phyloP scores from a whole-genome alignment of 2,797 vertebrate genomes.

The Pseudochaenichthys georgianus region DNA sequence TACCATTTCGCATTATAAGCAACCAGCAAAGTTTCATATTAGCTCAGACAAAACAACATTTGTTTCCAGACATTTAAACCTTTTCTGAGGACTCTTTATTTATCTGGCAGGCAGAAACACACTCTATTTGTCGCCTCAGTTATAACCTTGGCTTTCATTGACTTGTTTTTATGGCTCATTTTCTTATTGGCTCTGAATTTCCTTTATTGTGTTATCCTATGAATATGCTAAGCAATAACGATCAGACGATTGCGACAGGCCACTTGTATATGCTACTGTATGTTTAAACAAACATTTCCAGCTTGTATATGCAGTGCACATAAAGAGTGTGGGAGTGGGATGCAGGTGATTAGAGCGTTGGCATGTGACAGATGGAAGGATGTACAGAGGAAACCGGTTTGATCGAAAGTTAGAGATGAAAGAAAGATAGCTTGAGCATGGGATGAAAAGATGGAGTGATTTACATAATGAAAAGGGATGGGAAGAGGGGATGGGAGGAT shows the following conservation, averaged over 20 bases:
- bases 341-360: slow-evolving; percentile 32
- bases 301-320: slow-evolving; percentile 16
- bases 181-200: no score
- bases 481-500: slow-evolving; percentile 36
- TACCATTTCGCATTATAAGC: neutral
- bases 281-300: slow-evolving; percentile 10
- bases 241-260: no score
- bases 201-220: no score
- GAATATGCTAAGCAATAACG: no score
- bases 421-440: slow-evolving; percentile 18
- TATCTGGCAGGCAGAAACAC: neutral
- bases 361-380: slow-evolving; percentile 40
- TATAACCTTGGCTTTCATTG: neutral
- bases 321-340: neutral
- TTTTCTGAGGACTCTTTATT: no score
- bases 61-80: neutral
- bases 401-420: slow-evolving; percentile 43
- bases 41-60: neutral
- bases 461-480: slow-evolving; percentile 49
- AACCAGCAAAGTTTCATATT: neutral
- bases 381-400: slow-evolving; percentile 33
- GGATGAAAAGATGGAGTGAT: slow-evolving; percentile 39
- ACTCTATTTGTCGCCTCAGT: neutral
- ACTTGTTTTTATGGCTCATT: no score
- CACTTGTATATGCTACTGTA: neutral